Base-by-base conservation (phyloP, 2,888 invertebrate species). In the Habroteleia sp. region DNA sequence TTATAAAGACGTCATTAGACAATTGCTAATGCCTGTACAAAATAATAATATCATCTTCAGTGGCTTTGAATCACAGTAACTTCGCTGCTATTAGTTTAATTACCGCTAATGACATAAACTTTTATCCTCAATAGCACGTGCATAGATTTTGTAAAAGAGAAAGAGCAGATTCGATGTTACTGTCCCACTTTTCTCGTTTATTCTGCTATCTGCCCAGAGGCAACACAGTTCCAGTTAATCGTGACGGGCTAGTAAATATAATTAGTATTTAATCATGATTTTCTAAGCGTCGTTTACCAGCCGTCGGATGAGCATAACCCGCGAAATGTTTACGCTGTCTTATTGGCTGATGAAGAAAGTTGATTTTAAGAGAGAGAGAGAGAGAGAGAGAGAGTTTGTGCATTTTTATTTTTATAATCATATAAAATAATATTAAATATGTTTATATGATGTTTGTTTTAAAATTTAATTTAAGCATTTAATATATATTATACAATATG, bases 231-330 rank as follows among this genome's bases (percentile, higher is more conserved):
- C 44, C 65, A 73, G 73, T 60, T 48, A 73, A 52, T 73, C 73
- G 72, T 56, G 46, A 20, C 72, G 46, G 41, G 54, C 46, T 66
- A 29, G 60, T 52, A 62, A 74, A 74, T 62, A 68, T 74, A 74
- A 74, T 74, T 74, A 74, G 73, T 74, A 74, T 74, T 74, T 74
- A 54, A 74, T 74, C 73, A 54, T 58, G 66, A 68, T 74, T 74
- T 66, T 66, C 73, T 74, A 62, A 66, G 37, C 52, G 31, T 16
- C 62, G 54, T 54, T 65, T 73, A 52, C 65, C 37, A 65, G 42
- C 50, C 65, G 50, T 73, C 72, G 41, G 35, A 73, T 33, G 44
- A 42, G 35, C 60, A 48, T 58, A 54, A 44, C 50, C 44, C 25
- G 42, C 33, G 17, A 35, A 72, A 42, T 65, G 65, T 72, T 72